phyloP scores from a whole-genome alignment of 2,113 vertebrate genomes.

The Bos javanicus region DNA sequence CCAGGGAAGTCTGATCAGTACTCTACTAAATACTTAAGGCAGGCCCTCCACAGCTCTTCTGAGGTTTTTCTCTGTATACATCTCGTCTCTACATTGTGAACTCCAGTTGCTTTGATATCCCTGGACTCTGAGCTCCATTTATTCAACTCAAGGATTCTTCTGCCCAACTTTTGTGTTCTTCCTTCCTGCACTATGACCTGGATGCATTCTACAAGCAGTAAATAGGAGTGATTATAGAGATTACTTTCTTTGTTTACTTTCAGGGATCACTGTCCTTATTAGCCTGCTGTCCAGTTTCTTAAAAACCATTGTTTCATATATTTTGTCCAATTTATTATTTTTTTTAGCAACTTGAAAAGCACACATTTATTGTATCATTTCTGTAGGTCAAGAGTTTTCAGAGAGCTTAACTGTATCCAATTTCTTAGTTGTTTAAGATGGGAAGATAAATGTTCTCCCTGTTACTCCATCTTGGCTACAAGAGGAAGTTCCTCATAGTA shows the following conservation, averaged over 20 bases:
- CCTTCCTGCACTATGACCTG: background rate
- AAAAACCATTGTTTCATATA: background rate
- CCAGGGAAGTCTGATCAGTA: background rate
- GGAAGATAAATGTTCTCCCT: background rate
- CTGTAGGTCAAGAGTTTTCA: background rate
- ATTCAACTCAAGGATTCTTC: background rate
- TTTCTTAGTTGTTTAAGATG: conserved; percentile 6
- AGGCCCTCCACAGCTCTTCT: background rate
- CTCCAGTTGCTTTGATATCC: background rate
- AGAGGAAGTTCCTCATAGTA: conserved; percentile 18
- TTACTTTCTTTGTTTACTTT: background rate
- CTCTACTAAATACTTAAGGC: background rate
- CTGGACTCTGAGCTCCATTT: background rate
- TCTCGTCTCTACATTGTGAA: background rate
- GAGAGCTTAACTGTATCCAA: background rate
- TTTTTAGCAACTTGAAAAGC: background rate
- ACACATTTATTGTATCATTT: background rate
- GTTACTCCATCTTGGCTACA: conserved; percentile 20
- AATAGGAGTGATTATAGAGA: background rate
- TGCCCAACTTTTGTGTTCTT: background rate
- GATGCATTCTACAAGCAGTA: background rate
- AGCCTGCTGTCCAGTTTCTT: background rate
- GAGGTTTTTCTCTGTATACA: background rate
- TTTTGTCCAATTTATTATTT: background rate
- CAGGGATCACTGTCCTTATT: background rate